Base-by-base conservation (phyloP, 1,140 invertebrate species). In the Lutraria rhynchaena region DNA sequence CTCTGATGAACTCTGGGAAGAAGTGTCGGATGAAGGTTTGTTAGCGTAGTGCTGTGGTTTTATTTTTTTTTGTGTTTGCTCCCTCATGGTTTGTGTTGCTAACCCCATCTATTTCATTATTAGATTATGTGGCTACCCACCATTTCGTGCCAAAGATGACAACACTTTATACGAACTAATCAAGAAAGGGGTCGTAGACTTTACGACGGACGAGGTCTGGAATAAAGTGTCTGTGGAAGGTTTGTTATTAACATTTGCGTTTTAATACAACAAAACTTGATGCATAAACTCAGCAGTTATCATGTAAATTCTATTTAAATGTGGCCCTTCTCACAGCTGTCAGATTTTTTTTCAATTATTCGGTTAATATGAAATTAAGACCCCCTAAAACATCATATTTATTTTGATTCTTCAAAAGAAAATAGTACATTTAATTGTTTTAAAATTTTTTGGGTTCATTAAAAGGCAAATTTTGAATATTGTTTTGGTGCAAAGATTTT, bases 91-190 rank as follows among this genome's bases (percentile, higher is more conserved):
- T 67, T 22, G 4, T 49, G 37, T 29, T 70, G 51, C 17, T 51
- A 29, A 31, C 44, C 3, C 27, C 5, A 51, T 51, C 53, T 31
- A 51, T 51, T 19, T 67, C 53, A 70, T 55, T 29, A 63, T 19
- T 58, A 92, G 91, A 83, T 81, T 92, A 74, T 88, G 85, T 87
- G 90, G 91, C 31, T 69, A 58, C 49, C 88, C 88, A 13, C 91
- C 91, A 70, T 92, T 92, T 81, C 74, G 70, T 31, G 83, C 89
- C 7, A 81, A 85, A 73, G 87, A 90, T 67, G 89, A 91, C 65
- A 87, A 86, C 13, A 69, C 82, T 22, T 61, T 92, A 19, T 89
- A 88, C 83, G 86, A 90, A 44, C 53, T 89, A 13, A 92, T 92
- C 24, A 89, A 87, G 44, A 87, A 87, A 69, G 91, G 86, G 60